Evolutionary conservation across 2,888 invertebrate species (phyloP).

Genomic region (Caenorhabditis uteleia): DNA sequence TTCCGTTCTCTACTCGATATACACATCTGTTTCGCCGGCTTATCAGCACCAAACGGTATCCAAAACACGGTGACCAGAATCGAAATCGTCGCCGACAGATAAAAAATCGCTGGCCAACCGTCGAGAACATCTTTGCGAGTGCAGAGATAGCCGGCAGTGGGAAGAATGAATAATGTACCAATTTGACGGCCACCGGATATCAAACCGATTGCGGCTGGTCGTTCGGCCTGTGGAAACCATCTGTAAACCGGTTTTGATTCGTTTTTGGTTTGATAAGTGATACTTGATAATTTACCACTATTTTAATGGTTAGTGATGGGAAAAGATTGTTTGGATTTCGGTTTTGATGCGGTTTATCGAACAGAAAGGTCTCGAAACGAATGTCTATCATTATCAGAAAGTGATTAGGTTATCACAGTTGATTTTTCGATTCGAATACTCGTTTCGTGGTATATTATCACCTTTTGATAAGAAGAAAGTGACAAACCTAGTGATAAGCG

Average conservation of each 20-base stretch:
- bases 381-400: too few relatives aligned
- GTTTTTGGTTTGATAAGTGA: background rate
- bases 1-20: slow-evolving; percentile 61
- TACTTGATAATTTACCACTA: too few relatives aligned
- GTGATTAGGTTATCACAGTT: too few relatives aligned
- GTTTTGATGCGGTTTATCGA: background rate
- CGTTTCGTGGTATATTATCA: too few relatives aligned
- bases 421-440: too few relatives aligned
- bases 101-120: slow-evolving; percentile 68
- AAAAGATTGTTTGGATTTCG: too few relatives aligned
- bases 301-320: too few relatives aligned
- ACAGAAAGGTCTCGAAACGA: too few relatives aligned
- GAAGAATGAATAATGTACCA: slow-evolving; percentile 66
- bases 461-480: too few relatives aligned
- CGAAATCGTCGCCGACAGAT: slow-evolving; percentile 59
- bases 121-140: slow-evolving; percentile 63
- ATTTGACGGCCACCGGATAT: slow-evolving; percentile 66
- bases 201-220: slow-evolving; percentile 65
- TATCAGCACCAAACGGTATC: slow-evolving; percentile 68
- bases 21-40: slow-evolving; percentile 66
- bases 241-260: slow-evolving; percentile 6
- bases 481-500: slow-evolving; percentile 65
- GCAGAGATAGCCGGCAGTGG: slow-evolving; percentile 66
- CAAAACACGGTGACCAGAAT: slow-evolving; percentile 61
- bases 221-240: slow-evolving; percentile 65